Conservation (phyloP, 2,797 vertebrate genomes). For the Gallinago stenura region DNA sequence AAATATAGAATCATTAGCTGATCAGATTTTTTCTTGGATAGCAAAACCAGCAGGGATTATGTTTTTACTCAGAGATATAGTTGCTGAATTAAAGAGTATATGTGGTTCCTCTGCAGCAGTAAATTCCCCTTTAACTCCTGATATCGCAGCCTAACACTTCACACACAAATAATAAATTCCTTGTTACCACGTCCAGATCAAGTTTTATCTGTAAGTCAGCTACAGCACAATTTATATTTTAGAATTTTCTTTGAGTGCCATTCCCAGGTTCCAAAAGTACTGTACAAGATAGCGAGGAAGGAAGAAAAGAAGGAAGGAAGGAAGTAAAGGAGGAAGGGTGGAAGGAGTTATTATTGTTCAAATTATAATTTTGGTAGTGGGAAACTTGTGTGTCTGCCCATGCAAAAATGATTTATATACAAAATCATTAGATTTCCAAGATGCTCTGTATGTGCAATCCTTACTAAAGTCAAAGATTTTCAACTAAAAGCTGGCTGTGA, state of each 20-base stretch:
- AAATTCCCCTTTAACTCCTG: neutral
- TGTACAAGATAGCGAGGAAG: neutral
- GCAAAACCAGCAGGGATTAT: neutral
- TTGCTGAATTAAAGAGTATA: neutral
- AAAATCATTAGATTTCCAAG: neutral
- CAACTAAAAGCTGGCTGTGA: neutral
- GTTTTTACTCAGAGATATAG: neutral
- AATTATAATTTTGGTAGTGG: neutral
- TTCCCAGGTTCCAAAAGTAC: neutral
- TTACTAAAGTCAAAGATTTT: neutral
- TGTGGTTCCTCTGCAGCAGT: neutral
- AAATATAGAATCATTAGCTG: neutral
- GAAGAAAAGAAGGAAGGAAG: neutral
- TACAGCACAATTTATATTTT: neutral
- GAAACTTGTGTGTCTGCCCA: neutral
- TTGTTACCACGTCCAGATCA: accelerated
- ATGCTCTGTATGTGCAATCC: neutral
- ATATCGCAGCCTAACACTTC: neutral
- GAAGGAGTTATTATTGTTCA: neutral
- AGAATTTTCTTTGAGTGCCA: neutral
- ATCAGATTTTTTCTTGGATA: neutral
- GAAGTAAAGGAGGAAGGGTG: neutral
- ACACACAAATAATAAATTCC: neutral
- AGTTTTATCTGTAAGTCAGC: neutral
- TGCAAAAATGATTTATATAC: neutral